Conservation (phyloP, 2,113 vertebrate genomes). For the Salvelinus fontinalis region DNA sequence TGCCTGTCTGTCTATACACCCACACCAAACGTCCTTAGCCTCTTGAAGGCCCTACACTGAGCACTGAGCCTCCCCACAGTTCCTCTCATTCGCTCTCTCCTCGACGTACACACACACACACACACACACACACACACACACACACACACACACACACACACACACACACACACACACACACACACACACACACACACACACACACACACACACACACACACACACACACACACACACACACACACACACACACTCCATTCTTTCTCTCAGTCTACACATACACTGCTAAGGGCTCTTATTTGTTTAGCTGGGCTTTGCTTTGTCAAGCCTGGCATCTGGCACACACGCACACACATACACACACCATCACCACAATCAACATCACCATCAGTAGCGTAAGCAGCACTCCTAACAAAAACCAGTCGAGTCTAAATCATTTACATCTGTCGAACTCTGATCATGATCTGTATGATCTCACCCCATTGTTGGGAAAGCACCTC, state of each 20-base stretch:
- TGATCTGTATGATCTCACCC: too few species aligned
- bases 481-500: not conserved
- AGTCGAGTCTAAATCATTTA: not conserved
- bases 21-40: not conserved
- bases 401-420: not conserved
- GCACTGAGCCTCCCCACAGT: not conserved
- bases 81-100: not conserved
- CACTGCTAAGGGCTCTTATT: constrained; percentile 25
- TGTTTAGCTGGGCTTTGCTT: constrained; percentile 43
- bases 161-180: not conserved
- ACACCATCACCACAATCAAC: not conserved
- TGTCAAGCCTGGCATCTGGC: constrained; percentile 28
- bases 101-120: too few species aligned
- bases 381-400: not conserved
- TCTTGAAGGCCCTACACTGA: not conserved
- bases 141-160: not conserved
- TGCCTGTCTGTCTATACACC: not conserved
- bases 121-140: too few species aligned
- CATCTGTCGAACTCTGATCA: not conserved
- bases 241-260: not conserved
- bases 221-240: too few species aligned
- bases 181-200: too few species aligned
- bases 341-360: not conserved
- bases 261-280: not conserved
- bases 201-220: too few species aligned